A percentile compares a stretch with the other conserved stretches of the same genome.
phyloP scores from a whole-genome alignment of 2,797 vertebrate species.

The Takifugu ocellatus region DNA sequence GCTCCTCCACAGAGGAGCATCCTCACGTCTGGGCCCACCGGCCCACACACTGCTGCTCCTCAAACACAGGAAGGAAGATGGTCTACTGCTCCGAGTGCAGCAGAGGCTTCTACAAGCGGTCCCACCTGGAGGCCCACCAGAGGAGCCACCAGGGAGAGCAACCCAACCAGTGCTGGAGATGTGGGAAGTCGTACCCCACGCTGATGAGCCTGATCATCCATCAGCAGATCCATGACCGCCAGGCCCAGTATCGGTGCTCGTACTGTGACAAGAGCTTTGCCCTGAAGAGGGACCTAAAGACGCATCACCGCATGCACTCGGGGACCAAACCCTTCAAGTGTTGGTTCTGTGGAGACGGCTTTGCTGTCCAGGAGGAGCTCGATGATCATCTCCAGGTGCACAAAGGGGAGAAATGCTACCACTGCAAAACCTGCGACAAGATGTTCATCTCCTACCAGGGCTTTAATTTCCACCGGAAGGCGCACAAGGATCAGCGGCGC shows the following conservation, averaged over 20 bases:
- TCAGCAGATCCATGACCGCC: conserved; percentile 57
- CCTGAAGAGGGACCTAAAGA: conserved; percentile 62
- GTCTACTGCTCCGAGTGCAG: conserved; percentile 43
- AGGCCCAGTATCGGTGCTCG: conserved; percentile 42
- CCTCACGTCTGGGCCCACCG: conserved; percentile 4
- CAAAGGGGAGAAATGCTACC: conserved; percentile 52
- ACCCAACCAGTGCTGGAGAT: conserved; percentile 56
- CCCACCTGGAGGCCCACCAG: conserved; percentile 58
- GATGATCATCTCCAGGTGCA: conserved; percentile 33
- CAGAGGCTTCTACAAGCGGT: conserved; percentile 52
- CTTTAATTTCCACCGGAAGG: conserved; percentile 52
- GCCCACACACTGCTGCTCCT: background rate
- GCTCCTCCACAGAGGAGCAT: conserved; percentile 17
- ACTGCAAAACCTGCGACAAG: conserved; percentile 50
- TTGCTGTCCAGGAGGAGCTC: conserved; percentile 30
- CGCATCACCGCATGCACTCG: conserved; percentile 57
- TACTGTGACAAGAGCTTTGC: conserved; percentile 57
- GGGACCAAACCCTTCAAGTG: conserved; percentile 59
- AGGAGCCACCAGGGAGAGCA: conserved; percentile 38
- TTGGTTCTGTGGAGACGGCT: conserved; percentile 65
- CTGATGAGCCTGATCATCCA: conserved; percentile 55
- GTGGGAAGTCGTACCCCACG: conserved; percentile 56
- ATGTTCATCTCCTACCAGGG: conserved; percentile 65
- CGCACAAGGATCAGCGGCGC: conserved; percentile 23
- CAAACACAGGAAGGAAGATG: conserved; percentile 49